phyloP scores from a whole-genome alignment of 2,888 invertebrate genomes.

The Capitulum mitella region DNA sequence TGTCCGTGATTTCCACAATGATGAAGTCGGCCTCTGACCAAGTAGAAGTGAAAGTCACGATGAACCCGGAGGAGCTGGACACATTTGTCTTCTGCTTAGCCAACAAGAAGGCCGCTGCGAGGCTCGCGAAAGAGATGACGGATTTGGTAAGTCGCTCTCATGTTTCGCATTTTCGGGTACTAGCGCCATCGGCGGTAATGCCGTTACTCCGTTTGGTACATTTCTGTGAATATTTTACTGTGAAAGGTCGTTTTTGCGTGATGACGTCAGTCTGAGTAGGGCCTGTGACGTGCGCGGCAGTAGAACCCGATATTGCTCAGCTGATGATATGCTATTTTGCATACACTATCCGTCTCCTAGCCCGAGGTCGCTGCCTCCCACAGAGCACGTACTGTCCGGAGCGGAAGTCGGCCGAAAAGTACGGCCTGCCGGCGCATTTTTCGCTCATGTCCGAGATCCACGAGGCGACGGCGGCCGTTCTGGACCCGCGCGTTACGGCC shows the following conservation, averaged over 20 bases:
- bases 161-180: no score
- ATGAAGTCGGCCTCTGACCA: conserved; percentile 82
- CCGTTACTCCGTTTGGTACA: no score
- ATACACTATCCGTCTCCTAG: no score
- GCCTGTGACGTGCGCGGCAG: no score
- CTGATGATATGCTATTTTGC: no score
- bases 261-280: no score
- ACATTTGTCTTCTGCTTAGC: conserved; percentile 87
- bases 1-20: conserved; percentile 72
- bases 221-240: no score
- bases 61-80: conserved; percentile 86
- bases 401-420: conserved; percentile 70
- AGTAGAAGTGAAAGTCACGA: conserved; percentile 72
- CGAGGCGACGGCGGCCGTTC: conserved; percentile 73
- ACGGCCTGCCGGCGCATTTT: conserved; percentile 61
- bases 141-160: conserved; percentile 83
- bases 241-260: no score
- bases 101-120: conserved; percentile 74
- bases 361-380: neutral
- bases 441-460: conserved; percentile 80
- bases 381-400: conserved; percentile 76
- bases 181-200: no score
- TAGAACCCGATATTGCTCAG: no score
- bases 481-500: conserved; percentile 71
- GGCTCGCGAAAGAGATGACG: conserved; percentile 71